Evolutionary conservation across 2,113 vertebrate species (phyloP).

Genomic region (Pterophyllum scalare): DNA sequence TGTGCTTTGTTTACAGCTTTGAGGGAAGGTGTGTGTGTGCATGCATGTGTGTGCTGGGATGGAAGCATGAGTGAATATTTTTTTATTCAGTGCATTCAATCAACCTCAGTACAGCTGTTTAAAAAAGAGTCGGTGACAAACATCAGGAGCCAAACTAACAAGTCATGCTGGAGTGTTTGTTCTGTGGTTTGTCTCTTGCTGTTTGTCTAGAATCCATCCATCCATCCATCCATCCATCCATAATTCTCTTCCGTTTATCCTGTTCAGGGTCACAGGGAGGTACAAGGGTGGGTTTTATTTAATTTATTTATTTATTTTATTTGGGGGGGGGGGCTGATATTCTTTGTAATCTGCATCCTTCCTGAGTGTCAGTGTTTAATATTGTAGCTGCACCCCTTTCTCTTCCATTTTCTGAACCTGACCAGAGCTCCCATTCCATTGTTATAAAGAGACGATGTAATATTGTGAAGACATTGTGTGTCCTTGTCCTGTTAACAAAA

Average conservation of each 20-base stretch:
- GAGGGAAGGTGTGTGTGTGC: neutral
- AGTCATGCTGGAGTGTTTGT: slow-evolving; percentile 15
- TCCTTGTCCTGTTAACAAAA: no score
- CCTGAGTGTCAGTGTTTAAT: neutral
- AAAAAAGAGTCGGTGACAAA: neutral
- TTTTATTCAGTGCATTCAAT: slow-evolving; percentile 61
- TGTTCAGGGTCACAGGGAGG: no score
- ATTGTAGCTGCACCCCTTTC: neutral
- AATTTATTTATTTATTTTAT: neutral
- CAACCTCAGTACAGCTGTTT: slow-evolving; percentile 27
- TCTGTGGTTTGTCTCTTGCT: neutral
- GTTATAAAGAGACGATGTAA: no score
- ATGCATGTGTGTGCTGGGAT: neutral
- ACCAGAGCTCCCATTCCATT: no score
- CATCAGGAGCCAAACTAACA: neutral
- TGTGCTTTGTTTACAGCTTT: slow-evolving; percentile 10
- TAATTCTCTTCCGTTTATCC: neutral
- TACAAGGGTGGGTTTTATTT: no score
- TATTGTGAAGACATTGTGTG: no score
- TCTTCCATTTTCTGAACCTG: no score
- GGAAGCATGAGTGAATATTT: neutral
- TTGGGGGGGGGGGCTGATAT: neutral
- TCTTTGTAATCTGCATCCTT: neutral
- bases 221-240: neutral
- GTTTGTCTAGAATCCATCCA: neutral